These are phyloP conservation scores for Sebastes vulpes DNA, from an alignment of 2,797 vertebrate genomes.

Conservation along the genomic window DNA sequence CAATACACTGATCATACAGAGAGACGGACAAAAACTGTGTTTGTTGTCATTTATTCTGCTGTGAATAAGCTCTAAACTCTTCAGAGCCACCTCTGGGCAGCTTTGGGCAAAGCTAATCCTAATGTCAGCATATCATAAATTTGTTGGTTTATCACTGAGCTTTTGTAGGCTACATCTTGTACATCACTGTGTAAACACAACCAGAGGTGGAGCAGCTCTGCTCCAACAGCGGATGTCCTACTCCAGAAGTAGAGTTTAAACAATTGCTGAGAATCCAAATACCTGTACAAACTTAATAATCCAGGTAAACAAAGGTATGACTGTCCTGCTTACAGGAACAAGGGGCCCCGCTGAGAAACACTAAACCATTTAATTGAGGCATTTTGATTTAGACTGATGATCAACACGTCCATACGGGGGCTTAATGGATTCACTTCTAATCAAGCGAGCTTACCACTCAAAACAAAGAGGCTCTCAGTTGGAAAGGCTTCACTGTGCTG, in stretches of 20 bases:
- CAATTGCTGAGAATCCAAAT: neutral
- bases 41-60: neutral
- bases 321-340: slow-evolving; percentile 25
- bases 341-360: slow-evolving; percentile 26
- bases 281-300: neutral
- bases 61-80: neutral
- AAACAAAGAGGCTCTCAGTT: slow-evolving; percentile 65
- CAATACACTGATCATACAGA: too few relatives aligned
- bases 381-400: slow-evolving; percentile 52
- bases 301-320: slow-evolving; percentile 42
- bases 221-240: neutral
- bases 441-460: slow-evolving; percentile 33
- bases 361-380: slow-evolving; percentile 50
- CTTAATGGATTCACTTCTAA: slow-evolving; percentile 66
- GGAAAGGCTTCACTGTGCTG: slow-evolving; percentile 46
- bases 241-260: neutral
- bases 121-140: neutral
- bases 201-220: neutral
- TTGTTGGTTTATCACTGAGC: slow-evolving; percentile 1
- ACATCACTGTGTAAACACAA: slow-evolving; percentile 18
- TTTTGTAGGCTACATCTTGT: slow-evolving; percentile 7
- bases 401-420: slow-evolving; percentile 51
- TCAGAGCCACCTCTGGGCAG: neutral
- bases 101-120: slow-evolving; percentile 11
- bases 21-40: too few relatives aligned